Evolutionary conservation across 2,888 invertebrate genomes (phyloP), one percentile per base, ranked within the genome.

Genomic region (Lepidocyrtoides sp.): DNA sequence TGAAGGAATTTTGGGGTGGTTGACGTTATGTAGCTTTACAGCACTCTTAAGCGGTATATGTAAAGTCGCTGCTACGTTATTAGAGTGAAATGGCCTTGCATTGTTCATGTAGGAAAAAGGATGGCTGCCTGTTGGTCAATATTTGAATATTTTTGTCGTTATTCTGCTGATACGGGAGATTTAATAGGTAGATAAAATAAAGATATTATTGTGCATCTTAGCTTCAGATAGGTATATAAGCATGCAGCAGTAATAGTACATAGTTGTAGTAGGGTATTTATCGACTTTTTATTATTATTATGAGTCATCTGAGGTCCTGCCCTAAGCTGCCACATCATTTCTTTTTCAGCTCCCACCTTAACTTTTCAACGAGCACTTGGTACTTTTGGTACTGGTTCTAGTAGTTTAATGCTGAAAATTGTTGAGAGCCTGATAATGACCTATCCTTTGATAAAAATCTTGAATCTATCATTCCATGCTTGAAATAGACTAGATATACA

Each of bases 41-140:
- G 14, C 3, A 1, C 17, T 41, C 26, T 26, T 63, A 4, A 51
- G 79, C 26, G 77, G n/a, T n/a, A n/a, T n/a, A n/a, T n/a, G n/a
- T n/a, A n/a, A n/a, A n/a, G n/a, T n/a, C n/a, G n/a, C n/a, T n/a
- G n/a, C n/a, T n/a, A n/a, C n/a, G n/a, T n/a, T n/a, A n/a, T n/a
- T n/a, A 77, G 77, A 77, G 51, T 41, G 51, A 36, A 79, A 36
- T 81, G 89, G 54, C 89, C 89, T 89, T 89, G 89, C 89, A 89
- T 89, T 89, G 89, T 89, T 69, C 79, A 72, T 29, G 69, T 72
- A 72, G 72, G 54, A 87, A 87, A 77, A 29, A 57, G 84, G 69
- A 84, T n/a, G n/a, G n/a, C n/a, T 79, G 79, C 79, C 57, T 32
- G 79, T 79, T 79, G 57, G 57, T 79, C 79, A 79, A 79, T 57